phyloP scores from a whole-genome alignment of 2,888 invertebrate genomes.

The Lasioglossum zephyrum region DNA sequence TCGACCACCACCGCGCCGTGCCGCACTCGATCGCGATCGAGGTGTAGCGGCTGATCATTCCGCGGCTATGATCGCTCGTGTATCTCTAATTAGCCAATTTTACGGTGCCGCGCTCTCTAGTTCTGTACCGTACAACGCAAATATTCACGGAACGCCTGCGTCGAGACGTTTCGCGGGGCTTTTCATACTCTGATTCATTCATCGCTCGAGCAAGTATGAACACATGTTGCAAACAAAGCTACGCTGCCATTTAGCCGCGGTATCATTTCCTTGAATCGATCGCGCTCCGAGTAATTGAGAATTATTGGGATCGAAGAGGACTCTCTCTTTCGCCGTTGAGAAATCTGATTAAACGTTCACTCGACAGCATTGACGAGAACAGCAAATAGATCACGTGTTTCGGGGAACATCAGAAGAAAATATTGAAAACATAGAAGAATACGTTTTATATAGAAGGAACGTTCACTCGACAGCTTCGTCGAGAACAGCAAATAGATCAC shows the following conservation, averaged over 20 bases:
- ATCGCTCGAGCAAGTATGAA: conserved; percentile 12
- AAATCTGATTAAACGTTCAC: neutral
- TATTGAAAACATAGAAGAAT: no score
- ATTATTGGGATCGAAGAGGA: no score
- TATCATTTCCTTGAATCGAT: neutral
- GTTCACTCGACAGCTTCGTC: no score
- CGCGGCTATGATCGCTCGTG: conserved; percentile 40
- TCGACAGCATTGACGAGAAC: neutral
- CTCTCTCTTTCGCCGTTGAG: neutral
- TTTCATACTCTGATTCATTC: conserved; percentile 53
- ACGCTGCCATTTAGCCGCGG: neutral
- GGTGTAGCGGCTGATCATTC: conserved; percentile 27
- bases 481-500: no score
- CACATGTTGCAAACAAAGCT: neutral
- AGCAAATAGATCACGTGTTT: no score
- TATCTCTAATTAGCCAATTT: conserved; percentile 67
- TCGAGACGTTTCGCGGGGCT: conserved; percentile 10
- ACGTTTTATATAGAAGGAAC: no score
- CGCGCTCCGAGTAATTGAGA: neutral
- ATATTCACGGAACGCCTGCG: conserved; percentile 31
- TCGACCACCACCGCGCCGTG: neutral
- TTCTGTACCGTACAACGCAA: conserved; percentile 53
- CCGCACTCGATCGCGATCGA: neutral
- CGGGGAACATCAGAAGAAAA: no score
- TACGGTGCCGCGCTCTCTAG: conserved; percentile 58